Evolutionary conservation across 2,888 invertebrate genomes (phyloP).

Genomic region (Volucella inanis): DNA sequence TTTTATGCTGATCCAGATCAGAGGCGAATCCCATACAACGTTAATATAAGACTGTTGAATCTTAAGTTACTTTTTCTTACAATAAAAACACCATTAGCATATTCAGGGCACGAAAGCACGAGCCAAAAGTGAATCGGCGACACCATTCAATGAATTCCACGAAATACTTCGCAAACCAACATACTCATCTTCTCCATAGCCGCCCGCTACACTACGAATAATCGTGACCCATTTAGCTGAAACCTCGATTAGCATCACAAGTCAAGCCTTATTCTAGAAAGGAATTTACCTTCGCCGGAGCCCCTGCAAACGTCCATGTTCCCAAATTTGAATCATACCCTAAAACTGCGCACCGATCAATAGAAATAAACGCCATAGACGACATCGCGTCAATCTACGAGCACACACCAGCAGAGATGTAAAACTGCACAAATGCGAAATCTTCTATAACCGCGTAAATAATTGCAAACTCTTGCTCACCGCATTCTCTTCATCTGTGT

Average conservation of each 20-base stretch:
- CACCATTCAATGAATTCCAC: too few relatives aligned
- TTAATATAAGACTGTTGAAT: too few relatives aligned
- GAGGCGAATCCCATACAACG: too few relatives aligned
- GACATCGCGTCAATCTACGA: conserved; percentile 17
- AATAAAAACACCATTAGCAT: too few relatives aligned
- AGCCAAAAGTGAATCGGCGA: too few relatives aligned
- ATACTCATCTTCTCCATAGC: too few relatives aligned
- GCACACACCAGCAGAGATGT: background rate
- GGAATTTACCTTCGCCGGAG: conserved; percentile 34
- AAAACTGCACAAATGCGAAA: conserved; percentile 13
- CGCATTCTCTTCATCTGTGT: conserved; percentile 25
- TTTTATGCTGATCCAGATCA: too few relatives aligned
- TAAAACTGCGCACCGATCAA: conserved; percentile 7
- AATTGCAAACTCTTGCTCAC: conserved; percentile 32
- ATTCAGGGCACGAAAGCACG: too few relatives aligned
- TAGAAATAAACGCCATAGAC: conserved; percentile 17
- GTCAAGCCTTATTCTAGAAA: conserved; percentile 31
- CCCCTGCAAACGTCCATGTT: conserved; percentile 59
- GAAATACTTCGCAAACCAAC: too few relatives aligned
- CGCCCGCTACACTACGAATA: too few relatives aligned
- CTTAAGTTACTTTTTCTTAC: too few relatives aligned
- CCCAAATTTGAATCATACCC: conserved; percentile 36
- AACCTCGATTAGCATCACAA: conserved; percentile 5
- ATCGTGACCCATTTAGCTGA: background rate
- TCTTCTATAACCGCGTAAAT: conserved; percentile 25